Percentiles rank a stretch among this genome's conserved stretches.
These are phyloP conservation scores for Drosophila repletoides DNA, from an alignment of 1,140 invertebrate species.

Conservation along the genomic window DNA sequence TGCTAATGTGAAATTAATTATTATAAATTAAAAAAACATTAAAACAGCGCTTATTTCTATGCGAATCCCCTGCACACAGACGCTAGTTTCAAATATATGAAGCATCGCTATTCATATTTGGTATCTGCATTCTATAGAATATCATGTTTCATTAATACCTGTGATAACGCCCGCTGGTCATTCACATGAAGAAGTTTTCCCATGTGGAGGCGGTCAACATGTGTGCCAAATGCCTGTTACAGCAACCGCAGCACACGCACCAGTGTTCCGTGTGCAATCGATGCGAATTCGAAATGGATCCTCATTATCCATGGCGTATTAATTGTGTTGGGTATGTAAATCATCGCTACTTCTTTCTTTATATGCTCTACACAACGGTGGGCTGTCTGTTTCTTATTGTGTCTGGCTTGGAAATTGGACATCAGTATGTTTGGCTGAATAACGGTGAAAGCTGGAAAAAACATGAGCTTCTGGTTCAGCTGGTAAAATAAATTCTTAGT, in stretches of 20 bases:
- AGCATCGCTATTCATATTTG: slow-evolving; percentile 90
- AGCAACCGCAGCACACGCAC: slow-evolving; percentile 96
- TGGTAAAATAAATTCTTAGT: slow-evolving; percentile 90
- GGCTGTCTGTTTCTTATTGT: slow-evolving; percentile 94
- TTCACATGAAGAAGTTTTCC: slow-evolving; percentile 85
- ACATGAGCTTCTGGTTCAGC: slow-evolving; percentile 86
- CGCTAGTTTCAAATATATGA: no score
- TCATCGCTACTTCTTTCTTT: slow-evolving; percentile 96
- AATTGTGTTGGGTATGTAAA: slow-evolving; percentile 98
- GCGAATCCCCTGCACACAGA: no score
- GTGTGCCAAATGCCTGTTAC: slow-evolving; percentile 96
- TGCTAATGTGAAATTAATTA: no score
- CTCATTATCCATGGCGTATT: slow-evolving; percentile 99
- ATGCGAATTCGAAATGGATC: slow-evolving; percentile 98
- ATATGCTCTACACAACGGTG: slow-evolving; percentile 94
- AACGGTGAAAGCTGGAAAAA: slow-evolving; percentile 82
- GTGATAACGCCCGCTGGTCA: slow-evolving; percentile 89
- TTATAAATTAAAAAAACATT: no score
- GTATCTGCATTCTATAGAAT: slow-evolving; percentile 96
- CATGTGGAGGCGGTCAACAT: slow-evolving; percentile 94
- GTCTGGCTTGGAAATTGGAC: slow-evolving; percentile 93
- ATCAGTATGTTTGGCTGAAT: slow-evolving; percentile 90
- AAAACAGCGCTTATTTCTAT: no score
- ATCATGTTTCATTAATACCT: slow-evolving; percentile 97
- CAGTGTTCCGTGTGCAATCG: slow-evolving; percentile 97